Conservation (phyloP, 2,888 invertebrate genomes). For the Hyppa rectilinea region DNA sequence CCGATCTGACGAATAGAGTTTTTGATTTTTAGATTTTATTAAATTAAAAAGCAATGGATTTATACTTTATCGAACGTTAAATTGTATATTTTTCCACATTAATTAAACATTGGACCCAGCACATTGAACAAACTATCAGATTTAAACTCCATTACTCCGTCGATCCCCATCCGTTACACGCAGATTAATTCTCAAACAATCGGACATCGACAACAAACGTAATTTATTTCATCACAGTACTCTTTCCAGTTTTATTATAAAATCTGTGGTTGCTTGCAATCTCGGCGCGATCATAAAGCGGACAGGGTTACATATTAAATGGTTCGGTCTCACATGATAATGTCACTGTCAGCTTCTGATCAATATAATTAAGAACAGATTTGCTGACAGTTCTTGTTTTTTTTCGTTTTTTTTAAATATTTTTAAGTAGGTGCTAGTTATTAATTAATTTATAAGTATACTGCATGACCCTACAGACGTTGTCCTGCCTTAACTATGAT, state of each 20-base stretch:
- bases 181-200: conserved; percentile 26
- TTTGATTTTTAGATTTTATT: too few relatives aligned
- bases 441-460: too few relatives aligned
- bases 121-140: conserved; percentile 13
- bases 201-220: background rate
- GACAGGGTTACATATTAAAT: conserved; percentile 63
- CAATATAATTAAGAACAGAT: too few relatives aligned
- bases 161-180: conserved; percentile 1
- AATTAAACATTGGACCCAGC: background rate
- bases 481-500: too few relatives aligned
- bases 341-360: conserved; percentile 36
- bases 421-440: too few relatives aligned
- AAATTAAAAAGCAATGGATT: too few relatives aligned
- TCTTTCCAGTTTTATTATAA: conserved; percentile 46
- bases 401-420: too few relatives aligned
- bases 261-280: conserved; percentile 52
- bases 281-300: conserved; percentile 41
- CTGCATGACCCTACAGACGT: too few relatives aligned
- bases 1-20: too few relatives aligned
- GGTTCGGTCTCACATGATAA: conserved; percentile 46
- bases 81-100: background rate
- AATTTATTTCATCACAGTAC: conserved; percentile 48
- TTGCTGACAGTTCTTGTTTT: too few relatives aligned
- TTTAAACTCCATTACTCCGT: background rate
- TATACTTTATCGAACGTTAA: background rate